Evolutionary conservation across 1,140 invertebrate genomes (phyloP).

Genomic region (Odontomachus brunneus): DNA sequence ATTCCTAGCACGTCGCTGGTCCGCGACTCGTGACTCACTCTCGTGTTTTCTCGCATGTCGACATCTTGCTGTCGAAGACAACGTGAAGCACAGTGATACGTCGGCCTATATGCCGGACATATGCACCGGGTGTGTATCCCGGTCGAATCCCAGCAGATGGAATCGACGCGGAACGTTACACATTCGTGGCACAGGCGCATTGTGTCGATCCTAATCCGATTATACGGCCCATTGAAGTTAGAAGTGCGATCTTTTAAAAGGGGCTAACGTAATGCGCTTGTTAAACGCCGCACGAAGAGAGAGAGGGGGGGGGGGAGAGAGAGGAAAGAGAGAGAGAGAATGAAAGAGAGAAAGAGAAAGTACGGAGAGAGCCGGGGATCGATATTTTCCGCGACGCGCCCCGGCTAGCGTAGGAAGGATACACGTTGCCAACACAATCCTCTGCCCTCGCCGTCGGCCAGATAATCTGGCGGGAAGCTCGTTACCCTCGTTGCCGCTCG

Average conservation of each 20-base stretch:
- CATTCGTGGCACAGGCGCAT: slow-evolving; percentile 70
- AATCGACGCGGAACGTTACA: slow-evolving; percentile 76
- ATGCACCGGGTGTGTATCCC: slow-evolving; percentile 39
- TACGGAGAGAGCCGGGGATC: slow-evolving; percentile 64
- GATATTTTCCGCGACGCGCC: slow-evolving; percentile 79
- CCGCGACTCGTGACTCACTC: background rate
- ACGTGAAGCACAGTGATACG: background rate
- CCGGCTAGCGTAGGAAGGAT: slow-evolving; percentile 49
- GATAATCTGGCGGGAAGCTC: slow-evolving; percentile 78
- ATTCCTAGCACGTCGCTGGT: background rate
- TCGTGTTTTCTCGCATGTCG: background rate
- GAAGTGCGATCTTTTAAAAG: slow-evolving; percentile 85
- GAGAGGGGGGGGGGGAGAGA: slow-evolving; percentile 5
- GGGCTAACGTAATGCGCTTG: slow-evolving; percentile 80
- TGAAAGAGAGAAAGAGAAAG: slow-evolving; percentile 20
- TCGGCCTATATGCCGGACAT: slow-evolving; percentile 28
- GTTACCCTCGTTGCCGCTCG: slow-evolving; percentile 76
- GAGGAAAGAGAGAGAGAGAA: slow-evolving; percentile 16
- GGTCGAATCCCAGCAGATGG: slow-evolving; percentile 78
- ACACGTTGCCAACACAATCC: slow-evolving; percentile 67
- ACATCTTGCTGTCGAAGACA: background rate
- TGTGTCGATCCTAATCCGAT: slow-evolving; percentile 84
- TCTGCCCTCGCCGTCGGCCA: slow-evolving; percentile 48
- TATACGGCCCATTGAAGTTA: slow-evolving; percentile 85
- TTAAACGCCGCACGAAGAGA: slow-evolving; percentile 76